Evolutionary conservation across 2,888 invertebrate genomes (phyloP).

Genomic region (Achlya flavicornis): DNA sequence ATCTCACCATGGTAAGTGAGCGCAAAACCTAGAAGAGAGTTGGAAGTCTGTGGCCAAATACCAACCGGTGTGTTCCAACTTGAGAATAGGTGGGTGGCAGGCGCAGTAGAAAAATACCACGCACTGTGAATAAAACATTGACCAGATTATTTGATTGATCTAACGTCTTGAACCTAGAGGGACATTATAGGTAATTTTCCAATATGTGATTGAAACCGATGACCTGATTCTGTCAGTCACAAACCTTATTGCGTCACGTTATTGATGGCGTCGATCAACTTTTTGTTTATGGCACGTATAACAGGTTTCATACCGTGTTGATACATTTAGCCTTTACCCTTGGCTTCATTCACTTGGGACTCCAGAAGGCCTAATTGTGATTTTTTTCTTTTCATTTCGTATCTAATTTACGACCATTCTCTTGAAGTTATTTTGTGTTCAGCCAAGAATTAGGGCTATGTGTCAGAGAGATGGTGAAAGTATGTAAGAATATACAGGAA

Average conservation of each 20-base stretch:
- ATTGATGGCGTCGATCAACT: conserved; percentile 30
- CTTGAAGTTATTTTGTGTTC: too few species aligned
- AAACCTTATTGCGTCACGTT: conserved; percentile 36
- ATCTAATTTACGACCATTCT: not conserved
- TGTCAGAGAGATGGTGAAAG: too few species aligned
- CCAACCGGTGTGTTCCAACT: too few species aligned
- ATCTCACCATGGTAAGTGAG: too few species aligned
- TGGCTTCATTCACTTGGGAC: conserved; percentile 9
- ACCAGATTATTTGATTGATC: too few species aligned
- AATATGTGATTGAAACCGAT: conserved; percentile 16
- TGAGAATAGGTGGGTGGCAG: too few species aligned
- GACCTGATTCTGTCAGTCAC: conserved; percentile 47
- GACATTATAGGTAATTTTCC: not conserved
- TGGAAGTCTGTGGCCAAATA: too few species aligned
- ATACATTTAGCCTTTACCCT: conserved; percentile 11
- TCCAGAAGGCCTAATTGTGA: not conserved
- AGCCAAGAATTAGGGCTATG: too few species aligned
- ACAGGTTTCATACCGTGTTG: conserved; percentile 17
- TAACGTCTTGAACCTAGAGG: not conserved
- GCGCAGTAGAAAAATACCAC: too few species aligned
- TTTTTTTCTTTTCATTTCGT: not conserved
- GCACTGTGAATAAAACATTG: too few species aligned
- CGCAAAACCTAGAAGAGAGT: too few species aligned
- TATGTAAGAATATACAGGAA: too few species aligned
- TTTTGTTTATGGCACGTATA: conserved; percentile 25